Conservation (phyloP, 2,888 invertebrate genomes). For the Noctua comes region DNA sequence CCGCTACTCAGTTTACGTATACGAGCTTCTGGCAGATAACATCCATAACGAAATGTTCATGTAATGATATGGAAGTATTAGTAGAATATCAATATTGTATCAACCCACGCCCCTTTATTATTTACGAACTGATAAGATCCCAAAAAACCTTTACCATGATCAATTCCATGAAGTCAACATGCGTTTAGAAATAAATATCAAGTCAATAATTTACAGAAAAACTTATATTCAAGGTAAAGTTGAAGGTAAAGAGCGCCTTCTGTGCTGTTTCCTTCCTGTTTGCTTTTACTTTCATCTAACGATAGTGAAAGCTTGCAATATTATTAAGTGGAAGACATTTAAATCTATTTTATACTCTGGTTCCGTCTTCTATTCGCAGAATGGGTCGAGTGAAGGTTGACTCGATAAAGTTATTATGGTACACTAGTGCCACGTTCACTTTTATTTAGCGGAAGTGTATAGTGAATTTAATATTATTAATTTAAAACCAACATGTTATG, state of each 20-base stretch:
- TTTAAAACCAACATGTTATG: constrained; percentile 11
- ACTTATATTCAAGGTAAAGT: neutral
- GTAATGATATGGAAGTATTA: neutral
- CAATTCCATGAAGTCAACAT: neutral
- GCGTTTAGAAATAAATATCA: neutral
- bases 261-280: neutral
- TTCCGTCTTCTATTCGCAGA: neutral
- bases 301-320: constrained; percentile 26
- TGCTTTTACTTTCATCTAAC: constrained; percentile 28
- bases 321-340: neutral
- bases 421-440: neutral
- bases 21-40: neutral
- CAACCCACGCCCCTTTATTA: no score
- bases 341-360: neutral
- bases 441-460: constrained; percentile 13
- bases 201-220: neutral
- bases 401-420: neutral
- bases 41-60: constrained; percentile 2
- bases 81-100: neutral
- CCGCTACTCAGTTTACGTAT: neutral
- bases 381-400: neutral
- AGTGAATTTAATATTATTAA: constrained; percentile 12
- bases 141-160: neutral
- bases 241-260: neutral
- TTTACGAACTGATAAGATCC: neutral